These are phyloP conservation scores for Nansenia antarctica DNA, from an alignment of 2,113 vertebrate species.

Conservation along the genomic window DNA sequence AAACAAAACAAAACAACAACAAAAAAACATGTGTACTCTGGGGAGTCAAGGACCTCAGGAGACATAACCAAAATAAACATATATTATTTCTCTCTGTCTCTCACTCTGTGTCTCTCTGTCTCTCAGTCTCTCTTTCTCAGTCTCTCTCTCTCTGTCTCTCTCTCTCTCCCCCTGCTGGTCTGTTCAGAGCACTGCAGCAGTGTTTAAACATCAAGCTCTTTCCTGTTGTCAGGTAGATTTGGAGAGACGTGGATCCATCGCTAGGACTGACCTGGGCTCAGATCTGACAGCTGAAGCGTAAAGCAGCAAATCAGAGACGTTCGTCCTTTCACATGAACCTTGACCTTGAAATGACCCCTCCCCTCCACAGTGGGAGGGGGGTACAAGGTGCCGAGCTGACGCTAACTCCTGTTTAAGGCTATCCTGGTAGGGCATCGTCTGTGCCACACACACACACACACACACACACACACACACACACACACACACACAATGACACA, in stretches of 20 bases:
- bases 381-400: not conserved
- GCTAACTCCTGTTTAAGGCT: slow-evolving; percentile 3
- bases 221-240: not conserved
- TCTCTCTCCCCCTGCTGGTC: not conserved
- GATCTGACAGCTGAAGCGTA: slow-evolving; percentile 24
- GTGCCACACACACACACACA: not conserved
- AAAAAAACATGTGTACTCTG: slow-evolving; percentile 46
- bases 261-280: slow-evolving; percentile 35
- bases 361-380: not conserved
- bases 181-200: no score
- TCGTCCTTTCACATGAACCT: not conserved
- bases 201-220: not conserved
- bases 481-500: no score
- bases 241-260: slow-evolving; percentile 9
- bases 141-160: not conserved
- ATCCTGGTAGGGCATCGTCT: not conserved
- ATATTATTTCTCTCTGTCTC: slow-evolving; percentile 35
- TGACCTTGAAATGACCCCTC: not conserved
- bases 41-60: slow-evolving; percentile 54
- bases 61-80: slow-evolving; percentile 38
- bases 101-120: not conserved
- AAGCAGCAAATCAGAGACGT: slow-evolving; percentile 26
- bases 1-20: not conserved
- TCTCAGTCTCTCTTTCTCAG: not conserved
- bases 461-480: not conserved